phyloP scores from a whole-genome alignment of 2,113 vertebrate genomes.

The Thamnaconus septentrionalis region DNA sequence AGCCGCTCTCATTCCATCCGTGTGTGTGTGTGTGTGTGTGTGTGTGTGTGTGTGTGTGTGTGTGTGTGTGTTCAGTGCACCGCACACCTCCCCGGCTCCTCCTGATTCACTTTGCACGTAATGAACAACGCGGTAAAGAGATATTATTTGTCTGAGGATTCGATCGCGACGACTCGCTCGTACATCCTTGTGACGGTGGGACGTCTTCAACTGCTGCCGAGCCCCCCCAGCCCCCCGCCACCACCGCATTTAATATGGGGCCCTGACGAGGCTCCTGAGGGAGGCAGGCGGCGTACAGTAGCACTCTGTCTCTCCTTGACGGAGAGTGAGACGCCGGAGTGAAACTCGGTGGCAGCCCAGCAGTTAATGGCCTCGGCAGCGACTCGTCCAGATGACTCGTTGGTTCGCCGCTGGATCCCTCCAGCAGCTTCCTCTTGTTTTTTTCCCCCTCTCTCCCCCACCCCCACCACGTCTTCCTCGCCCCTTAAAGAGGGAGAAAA shows the following conservation, averaged over 20 bases:
- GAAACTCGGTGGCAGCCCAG: constrained; percentile 62
- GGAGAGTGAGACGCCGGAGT: constrained; percentile 41
- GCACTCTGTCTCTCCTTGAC: constrained; percentile 16
- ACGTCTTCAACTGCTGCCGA: too few species aligned
- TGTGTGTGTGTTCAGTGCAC: constrained; percentile 22
- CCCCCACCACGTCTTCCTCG: constrained; percentile 14
- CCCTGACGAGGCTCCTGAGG: too few species aligned
- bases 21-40: background rate
- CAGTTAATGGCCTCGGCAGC: constrained; percentile 55
- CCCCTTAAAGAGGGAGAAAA: constrained; percentile 4
- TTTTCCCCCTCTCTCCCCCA: constrained; percentile 27
- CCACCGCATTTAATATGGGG: too few species aligned
- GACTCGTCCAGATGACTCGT: constrained; percentile 23
- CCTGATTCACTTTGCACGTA: constrained; percentile 45
- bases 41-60: constrained; percentile 4
- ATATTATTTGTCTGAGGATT: constrained; percentile 16
- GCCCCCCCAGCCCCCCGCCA: too few species aligned
- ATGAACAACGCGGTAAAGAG: constrained; percentile 34
- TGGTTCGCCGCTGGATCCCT: constrained; percentile 18
- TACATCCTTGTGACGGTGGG: too few species aligned
- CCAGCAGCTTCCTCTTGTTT: constrained; percentile 17
- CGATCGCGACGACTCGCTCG: constrained; percentile 5
- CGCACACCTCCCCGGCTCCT: constrained; percentile 7
- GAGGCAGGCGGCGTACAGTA: too few species aligned
- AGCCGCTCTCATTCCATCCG: constrained; percentile 7